Evolutionary conservation across 1,140 invertebrate species (phyloP), one percentile per base, ranked within the genome.

Genomic region (Bombus vancouverensis): DNA sequence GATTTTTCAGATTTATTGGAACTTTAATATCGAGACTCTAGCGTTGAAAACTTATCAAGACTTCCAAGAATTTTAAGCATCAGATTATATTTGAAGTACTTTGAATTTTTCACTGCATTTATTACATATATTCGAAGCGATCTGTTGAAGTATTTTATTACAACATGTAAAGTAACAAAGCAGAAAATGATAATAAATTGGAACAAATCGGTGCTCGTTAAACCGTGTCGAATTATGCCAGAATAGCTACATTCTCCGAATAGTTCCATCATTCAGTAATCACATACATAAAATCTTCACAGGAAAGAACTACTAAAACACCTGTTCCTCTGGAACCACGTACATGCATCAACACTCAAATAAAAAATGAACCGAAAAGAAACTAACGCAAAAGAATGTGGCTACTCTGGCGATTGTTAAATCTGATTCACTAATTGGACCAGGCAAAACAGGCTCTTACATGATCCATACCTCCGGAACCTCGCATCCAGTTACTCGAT

Each of bases 401-500:
- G 25, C 18, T 25, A 39, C 37, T 15, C 34, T n/a, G 57, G n/a
- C n/a, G 22, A 68, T 34, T 6, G 65, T 79, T 66, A 79, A 44
- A 62, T 62, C 39, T 22, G 13, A 4, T 25, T 10, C 18, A 5
- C 39, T 66, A 79, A 66, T 79, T 79, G 62, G 15, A 32, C n/a
- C 62, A 34, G 32, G 39, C 42, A 32, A 34, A 76, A 76, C 75
- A 42, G 37, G 25, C 57, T 77, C n/a, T 22, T n/a, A 18, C n/a
- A 32, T 15, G 70, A 39, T 53, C 47, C 47, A 53, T 53, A 28
- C 42, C 34, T 76, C 15, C n/a, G 44, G 12, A 53, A 62, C 32
- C 25, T 3, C 25, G 12, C 3, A 53, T 78, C n/a, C 76, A 78
- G 76, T 78, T 68, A 79, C 66, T n/a, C n/a, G 62, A 66, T 79